These are phyloP conservation scores for Sinonovacula constricta DNA, from an alignment of 1,140 invertebrate genomes.

Conservation along the genomic window DNA sequence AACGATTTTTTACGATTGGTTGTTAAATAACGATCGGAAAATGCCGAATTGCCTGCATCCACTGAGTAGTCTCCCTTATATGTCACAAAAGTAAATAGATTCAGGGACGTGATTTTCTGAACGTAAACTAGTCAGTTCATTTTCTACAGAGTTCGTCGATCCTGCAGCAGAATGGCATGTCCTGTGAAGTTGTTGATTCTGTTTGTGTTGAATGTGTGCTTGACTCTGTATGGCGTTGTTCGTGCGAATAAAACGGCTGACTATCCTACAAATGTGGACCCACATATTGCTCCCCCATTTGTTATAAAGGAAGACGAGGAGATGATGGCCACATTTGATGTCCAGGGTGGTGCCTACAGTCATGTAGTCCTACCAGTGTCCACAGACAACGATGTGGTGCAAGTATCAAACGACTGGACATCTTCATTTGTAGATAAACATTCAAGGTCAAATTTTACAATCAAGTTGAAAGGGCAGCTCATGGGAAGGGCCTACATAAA, in stretches of 20 bases:
- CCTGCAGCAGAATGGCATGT: too few relatives aligned
- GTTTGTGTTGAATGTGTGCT: constrained; percentile 33
- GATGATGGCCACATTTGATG: constrained; percentile 21
- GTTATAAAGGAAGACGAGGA: constrained; percentile 33
- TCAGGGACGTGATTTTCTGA: too few relatives aligned
- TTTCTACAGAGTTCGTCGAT: too few relatives aligned
- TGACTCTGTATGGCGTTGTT: constrained; percentile 36
- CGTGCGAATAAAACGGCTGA: constrained; percentile 32
- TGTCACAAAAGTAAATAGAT: too few relatives aligned
- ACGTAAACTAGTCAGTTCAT: too few relatives aligned
- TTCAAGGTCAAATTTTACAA: constrained; percentile 28
- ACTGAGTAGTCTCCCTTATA: too few relatives aligned
- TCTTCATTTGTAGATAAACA: neutral
- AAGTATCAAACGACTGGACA: constrained; percentile 5
- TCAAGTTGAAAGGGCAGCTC: constrained; percentile 43
- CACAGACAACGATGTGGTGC: constrained; percentile 16
- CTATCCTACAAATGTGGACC: constrained; percentile 4
- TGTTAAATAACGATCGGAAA: too few relatives aligned
- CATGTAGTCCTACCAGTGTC: constrained; percentile 10
- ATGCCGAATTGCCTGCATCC: too few relatives aligned
- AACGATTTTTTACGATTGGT: too few relatives aligned
- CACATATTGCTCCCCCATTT: constrained; percentile 19
- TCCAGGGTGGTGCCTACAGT: constrained; percentile 9
- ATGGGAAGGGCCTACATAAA: constrained; percentile 47
- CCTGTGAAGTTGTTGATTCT: constrained; percentile 39